phyloP scores from a whole-genome alignment of 2,797 vertebrate species.

The Sciurus vulgaris region DNA sequence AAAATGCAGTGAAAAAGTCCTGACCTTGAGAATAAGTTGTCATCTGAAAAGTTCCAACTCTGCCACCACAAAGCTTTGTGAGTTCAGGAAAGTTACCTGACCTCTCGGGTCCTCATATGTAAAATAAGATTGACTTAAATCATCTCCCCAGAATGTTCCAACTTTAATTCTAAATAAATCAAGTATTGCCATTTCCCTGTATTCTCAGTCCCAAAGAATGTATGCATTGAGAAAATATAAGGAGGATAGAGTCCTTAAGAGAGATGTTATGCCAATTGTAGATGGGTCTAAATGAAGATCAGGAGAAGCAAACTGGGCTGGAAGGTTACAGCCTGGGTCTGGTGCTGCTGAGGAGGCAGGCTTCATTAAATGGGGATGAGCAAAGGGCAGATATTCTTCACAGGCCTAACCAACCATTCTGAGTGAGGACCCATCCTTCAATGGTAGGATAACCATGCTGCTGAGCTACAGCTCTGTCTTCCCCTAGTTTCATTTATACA shows the following conservation, averaged over 20 bases:
- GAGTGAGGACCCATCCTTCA: background rate
- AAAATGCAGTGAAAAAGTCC: background rate
- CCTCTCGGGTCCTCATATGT: background rate
- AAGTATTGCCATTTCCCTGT: background rate
- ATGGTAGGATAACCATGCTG: rapidly evolving
- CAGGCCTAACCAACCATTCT: background rate
- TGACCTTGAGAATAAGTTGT: background rate
- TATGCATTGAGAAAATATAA: background rate
- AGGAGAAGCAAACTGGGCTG: background rate
- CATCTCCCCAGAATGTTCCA: background rate
- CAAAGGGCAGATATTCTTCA: background rate
- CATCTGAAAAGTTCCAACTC: background rate
- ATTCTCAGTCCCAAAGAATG: background rate
- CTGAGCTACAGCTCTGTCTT: background rate
- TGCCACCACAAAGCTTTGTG: background rate
- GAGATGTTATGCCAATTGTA: background rate
- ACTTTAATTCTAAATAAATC: background rate
- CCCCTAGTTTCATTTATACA: background rate
- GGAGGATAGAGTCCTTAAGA: background rate
- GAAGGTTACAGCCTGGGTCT: background rate
- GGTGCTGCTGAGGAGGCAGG: background rate
- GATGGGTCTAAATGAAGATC: background rate
- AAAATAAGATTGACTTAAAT: background rate
- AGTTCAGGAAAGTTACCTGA: background rate
- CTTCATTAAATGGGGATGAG: background rate